Base-by-base conservation (phyloP, 1,140 invertebrate species). In the Hermetia illucens region DNA sequence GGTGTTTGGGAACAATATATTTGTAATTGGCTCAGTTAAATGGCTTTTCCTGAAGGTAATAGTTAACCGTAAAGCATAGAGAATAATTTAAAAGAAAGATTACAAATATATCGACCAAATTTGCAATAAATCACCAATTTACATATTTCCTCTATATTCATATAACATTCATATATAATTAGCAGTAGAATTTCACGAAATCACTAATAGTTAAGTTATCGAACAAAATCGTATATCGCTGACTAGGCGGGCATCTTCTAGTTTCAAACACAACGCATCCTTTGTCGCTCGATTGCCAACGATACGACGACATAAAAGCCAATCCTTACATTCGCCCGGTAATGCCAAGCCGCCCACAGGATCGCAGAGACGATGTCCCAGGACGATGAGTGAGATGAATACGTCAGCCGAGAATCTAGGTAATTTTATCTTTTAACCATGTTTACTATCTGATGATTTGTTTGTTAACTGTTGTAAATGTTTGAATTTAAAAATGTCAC, bases 261-360 rank as follows among this genome's bases (percentile, higher is more conserved):
- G 82, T 60, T 88, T 87, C 70, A 87, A 88, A 69, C 82, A 87
- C 71, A 88, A 89, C 63, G 80, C 84, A 46, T 88, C 84, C 24
- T 89, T 89, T 63, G 84, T 89, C 50, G 83, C 82, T 51, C 76
- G 84, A 41, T 66, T 88, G 57, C 84, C 84, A 40, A 88, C 85
- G 24, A 87, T 88, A 54, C 71, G 83, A 34, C 70, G 83, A 10
- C 77, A 84, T 66, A 82, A 83, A 61, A 77, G 76, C 51, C 74
- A 77, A 40, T 75, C 76, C 27, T 70, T 79, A 43, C 75, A 77
- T 52, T 74, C 72, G 34, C 75, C 79, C 68, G 77, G 45, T 61
- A 75, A 47, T 65, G 74, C 59, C 64, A 70, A 52, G 64, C 63
- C 52, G 53, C 51, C 64, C 50, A 50, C 61, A 21, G 52, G 52